Conservation (phyloP, 1,140 invertebrate genomes). For the Antheraea mylitta region DNA sequence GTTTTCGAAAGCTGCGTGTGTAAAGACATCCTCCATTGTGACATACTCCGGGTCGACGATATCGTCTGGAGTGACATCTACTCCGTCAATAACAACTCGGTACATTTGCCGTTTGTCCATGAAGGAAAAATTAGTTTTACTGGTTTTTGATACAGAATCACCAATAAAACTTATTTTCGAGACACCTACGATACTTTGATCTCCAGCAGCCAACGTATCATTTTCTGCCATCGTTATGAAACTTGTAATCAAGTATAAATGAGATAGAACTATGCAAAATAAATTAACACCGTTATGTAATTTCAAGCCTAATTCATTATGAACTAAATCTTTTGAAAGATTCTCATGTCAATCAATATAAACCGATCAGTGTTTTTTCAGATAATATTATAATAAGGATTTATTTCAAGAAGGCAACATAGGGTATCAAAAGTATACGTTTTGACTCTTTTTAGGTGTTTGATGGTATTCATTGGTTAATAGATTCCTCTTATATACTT, state of each 20-base stretch:
- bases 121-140: conserved; percentile 39
- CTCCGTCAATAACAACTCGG: conserved; percentile 37
- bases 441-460: too few relatives aligned
- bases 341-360: too few relatives aligned
- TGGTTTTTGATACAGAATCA: conserved; percentile 20
- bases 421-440: too few relatives aligned
- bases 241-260: not conserved
- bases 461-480: too few relatives aligned
- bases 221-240: not conserved
- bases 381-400: not conserved
- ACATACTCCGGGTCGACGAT: conserved; percentile 46
- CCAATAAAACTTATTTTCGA: conserved; percentile 30
- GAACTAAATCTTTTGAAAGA: too few relatives aligned
- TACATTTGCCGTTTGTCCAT: conserved; percentile 53
- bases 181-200: not conserved
- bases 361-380: not conserved
- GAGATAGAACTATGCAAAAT: not conserved
- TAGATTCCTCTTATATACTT: too few relatives aligned
- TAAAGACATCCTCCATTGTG: conserved; percentile 47
- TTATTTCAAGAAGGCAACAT: too few relatives aligned
- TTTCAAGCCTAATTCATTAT: too few relatives aligned
- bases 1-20: conserved; percentile 60
- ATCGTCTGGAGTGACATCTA: conserved; percentile 48
- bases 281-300: too few relatives aligned
- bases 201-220: conserved; percentile 3